Percentiles rank a stretch among this genome's conserved stretches.
Evolutionary conservation across 2,888 invertebrate species (phyloP).

Genomic region (Eristalis tenax): DNA sequence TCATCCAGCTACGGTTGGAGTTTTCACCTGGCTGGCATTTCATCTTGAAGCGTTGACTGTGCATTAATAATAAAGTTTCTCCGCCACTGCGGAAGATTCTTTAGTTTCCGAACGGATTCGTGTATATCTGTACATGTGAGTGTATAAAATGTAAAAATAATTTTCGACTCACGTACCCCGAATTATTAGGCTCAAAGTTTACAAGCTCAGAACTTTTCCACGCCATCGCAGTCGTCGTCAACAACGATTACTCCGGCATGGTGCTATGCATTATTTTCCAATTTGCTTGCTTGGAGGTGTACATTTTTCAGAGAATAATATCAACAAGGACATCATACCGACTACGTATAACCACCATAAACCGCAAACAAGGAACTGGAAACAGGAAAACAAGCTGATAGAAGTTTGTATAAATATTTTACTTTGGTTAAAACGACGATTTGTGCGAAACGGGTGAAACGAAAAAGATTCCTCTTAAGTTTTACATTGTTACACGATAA

Average conservation of each 20-base stretch:
- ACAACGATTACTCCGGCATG: neutral
- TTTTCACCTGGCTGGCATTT: neutral
- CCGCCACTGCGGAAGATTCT: neutral
- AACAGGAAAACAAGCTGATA: conserved; percentile 13
- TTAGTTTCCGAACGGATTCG: neutral
- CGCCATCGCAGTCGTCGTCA: neutral
- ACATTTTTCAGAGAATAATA: conserved; percentile 5
- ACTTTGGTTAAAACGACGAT: neutral
- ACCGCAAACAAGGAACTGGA: conserved; percentile 3
- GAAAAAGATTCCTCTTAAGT: neutral
- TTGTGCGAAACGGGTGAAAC: neutral
- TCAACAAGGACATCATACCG: neutral
- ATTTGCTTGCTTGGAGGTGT: conserved; percentile 3
- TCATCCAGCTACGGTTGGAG: neutral
- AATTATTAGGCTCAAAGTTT: conserved; percentile 7
- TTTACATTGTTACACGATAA: neutral
- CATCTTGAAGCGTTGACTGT: conserved; percentile 7
- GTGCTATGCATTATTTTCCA: conserved; percentile 21
- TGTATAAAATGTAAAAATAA: neutral
- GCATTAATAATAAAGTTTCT: conserved; percentile 19
- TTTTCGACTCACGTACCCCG: neutral
- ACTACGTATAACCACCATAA: neutral
- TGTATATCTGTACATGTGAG: neutral
- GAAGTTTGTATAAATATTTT: conserved; percentile 13
- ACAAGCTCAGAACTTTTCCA: neutral